A percentile compares a stretch with the other conserved stretches of the same genome.
Conservation (phyloP, 1,140 invertebrate species). For the Drosophila ercepeae region DNA sequence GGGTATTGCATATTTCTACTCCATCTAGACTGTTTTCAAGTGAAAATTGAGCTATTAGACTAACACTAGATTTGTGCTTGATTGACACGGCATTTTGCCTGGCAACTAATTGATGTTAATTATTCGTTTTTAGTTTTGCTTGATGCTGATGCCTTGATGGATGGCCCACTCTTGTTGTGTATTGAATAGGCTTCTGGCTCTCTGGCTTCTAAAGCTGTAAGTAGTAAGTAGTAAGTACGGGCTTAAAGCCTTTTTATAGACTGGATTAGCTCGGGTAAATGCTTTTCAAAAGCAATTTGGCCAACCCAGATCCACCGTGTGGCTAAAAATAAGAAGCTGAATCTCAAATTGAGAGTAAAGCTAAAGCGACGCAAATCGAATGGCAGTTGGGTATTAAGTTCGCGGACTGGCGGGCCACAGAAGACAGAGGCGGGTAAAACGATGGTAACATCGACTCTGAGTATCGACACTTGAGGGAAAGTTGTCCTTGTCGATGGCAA, state of each 20-base stretch:
- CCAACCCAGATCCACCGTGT: not conserved
- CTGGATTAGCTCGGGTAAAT: slow-evolving; percentile 38
- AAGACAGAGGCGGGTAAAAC: not conserved
- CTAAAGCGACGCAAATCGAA: slow-evolving; percentile 78
- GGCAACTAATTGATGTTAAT: slow-evolving; percentile 74
- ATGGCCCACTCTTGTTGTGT: slow-evolving; percentile 21
- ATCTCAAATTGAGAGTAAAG: slow-evolving; percentile 59
- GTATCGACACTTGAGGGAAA: slow-evolving; percentile 70
- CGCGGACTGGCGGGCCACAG: not conserved
- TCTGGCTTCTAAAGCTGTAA: slow-evolving; percentile 6
- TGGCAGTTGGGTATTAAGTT: slow-evolving; percentile 56
- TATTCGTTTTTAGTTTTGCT: slow-evolving; percentile 50
- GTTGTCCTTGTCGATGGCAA: slow-evolving; percentile 56
- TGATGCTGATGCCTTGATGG: slow-evolving; percentile 51
- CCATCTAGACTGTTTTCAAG: not conserved
- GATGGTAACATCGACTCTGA: slow-evolving; percentile 34
- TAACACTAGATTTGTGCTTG: slow-evolving; percentile 38
- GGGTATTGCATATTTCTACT: too few species aligned
- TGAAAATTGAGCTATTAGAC: slow-evolving; percentile 57
- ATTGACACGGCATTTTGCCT: slow-evolving; percentile 64
- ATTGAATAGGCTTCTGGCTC: not conserved
- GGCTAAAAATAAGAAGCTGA: slow-evolving; percentile 54
- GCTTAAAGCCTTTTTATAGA: slow-evolving; percentile 32
- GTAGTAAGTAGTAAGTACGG: slow-evolving; percentile 17
- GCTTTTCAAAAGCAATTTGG: slow-evolving; percentile 38